Percentiles rank a stretch among this genome's conserved stretches.
Evolutionary conservation across 2,113 vertebrate species (phyloP).

Genomic region (Anoura caudifer): DNA sequence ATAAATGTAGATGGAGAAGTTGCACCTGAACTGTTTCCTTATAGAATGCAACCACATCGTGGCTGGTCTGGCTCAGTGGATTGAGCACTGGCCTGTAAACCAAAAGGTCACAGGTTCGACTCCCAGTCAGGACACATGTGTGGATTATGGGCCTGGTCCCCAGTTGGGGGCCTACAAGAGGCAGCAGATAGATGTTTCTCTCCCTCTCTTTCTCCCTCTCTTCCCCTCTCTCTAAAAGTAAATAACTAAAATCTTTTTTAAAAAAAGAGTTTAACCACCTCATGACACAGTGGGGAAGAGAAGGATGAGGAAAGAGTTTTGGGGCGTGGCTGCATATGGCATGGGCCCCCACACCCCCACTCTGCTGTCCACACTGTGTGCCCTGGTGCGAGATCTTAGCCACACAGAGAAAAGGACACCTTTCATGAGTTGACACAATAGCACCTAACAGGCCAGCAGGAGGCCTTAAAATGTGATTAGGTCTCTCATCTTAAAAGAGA

Average conservation of each 20-base stretch:
- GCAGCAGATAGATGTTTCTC: no score
- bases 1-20: not conserved
- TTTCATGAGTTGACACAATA: not conserved
- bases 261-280: not conserved
- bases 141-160: no score
- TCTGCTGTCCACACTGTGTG: not conserved
- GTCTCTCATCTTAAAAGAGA: not conserved
- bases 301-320: not conserved
- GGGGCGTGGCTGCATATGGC: fast-evolving
- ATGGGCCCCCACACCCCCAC: not conserved
- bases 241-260: no score
- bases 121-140: no score
- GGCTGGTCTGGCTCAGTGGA: no score
- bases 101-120: no score
- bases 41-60: not conserved
- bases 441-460: not conserved
- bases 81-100: no score
- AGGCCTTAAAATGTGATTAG: not conserved
- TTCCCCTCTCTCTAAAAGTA: no score
- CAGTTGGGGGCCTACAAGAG: no score
- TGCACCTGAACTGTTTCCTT: not conserved
- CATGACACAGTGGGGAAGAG: not conserved
- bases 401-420: not conserved
- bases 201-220: no score
- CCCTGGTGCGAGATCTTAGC: not conserved